These are phyloP conservation scores for Nomada hirtipes DNA, from an alignment of 2,888 invertebrate genomes.

Conservation along the genomic window DNA sequence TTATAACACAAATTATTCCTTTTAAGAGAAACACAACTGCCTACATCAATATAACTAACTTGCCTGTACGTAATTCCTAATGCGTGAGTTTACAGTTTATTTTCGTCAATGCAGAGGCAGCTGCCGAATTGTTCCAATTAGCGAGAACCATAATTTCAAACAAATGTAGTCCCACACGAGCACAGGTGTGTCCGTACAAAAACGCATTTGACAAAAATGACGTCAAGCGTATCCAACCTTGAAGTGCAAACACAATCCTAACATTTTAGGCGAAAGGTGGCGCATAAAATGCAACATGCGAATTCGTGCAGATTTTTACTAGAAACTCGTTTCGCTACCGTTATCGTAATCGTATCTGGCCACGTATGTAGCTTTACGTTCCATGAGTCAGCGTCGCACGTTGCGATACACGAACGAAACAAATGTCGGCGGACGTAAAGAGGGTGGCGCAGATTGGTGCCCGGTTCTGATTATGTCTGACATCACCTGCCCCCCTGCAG, in stretches of 20 bases:
- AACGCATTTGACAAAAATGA: background rate
- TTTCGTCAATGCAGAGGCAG: no score
- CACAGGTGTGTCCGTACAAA: background rate
- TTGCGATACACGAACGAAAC: conserved; percentile 60
- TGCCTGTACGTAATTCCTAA: no score
- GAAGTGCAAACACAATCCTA: background rate
- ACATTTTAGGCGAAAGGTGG: background rate
- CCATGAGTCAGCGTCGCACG: conserved; percentile 53
- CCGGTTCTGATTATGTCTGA: conserved; percentile 67
- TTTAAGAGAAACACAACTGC: no score
- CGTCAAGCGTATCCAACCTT: background rate
- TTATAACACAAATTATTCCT: no score
- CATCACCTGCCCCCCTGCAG: conserved; percentile 75
- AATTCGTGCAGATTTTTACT: background rate
- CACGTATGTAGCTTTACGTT: conserved; percentile 15
- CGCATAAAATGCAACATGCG: background rate
- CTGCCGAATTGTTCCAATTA: no score
- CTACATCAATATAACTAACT: no score
- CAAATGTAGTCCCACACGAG: background rate
- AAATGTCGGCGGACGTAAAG: conserved; percentile 46
- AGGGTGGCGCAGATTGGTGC: conserved; percentile 69
- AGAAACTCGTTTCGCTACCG: background rate
- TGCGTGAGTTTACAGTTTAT: no score
- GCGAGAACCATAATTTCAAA: no score
- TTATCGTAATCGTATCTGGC: conserved; percentile 11